Evolutionary conservation across 2,113 vertebrate species (phyloP).

Genomic region (Pituophis catenifer): DNA sequence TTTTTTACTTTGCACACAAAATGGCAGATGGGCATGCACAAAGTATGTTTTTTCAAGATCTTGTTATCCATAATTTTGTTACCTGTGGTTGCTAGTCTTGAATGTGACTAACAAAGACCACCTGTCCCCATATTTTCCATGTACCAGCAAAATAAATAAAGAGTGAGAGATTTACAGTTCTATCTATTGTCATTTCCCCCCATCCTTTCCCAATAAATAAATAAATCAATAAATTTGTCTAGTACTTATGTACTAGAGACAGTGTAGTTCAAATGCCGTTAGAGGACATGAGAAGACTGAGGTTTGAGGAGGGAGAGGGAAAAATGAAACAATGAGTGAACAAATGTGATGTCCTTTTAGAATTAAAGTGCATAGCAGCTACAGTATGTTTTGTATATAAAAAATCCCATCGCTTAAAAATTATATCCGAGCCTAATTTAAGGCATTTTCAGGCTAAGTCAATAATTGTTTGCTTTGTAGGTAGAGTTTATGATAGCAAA

Average conservation of each 20-base stretch:
- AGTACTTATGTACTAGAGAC: not conserved
- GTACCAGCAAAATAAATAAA: not conserved
- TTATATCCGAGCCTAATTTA: not conserved
- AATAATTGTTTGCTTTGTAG: not conserved
- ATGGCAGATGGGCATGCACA: not conserved
- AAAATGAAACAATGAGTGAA: not conserved
- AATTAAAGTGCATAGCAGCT: not conserved
- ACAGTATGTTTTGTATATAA: not conserved
- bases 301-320: not conserved
- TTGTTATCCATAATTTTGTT: not conserved
- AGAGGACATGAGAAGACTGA: not conserved
- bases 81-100: not conserved
- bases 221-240: not conserved
- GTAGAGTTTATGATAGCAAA: not conserved
- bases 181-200: not conserved
- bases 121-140: not conserved
- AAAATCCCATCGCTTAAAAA: not conserved
- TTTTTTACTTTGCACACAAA: not conserved
- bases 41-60: not conserved
- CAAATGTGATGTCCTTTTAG: not conserved
- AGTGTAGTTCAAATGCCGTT: not conserved
- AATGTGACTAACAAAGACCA: not conserved
- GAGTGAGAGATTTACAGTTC: not conserved
- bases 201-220: not conserved
- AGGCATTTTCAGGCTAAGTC: not conserved